Evolutionary conservation across 2,888 invertebrate species (phyloP).

Genomic region (Caenorhabditis sp.): DNA sequence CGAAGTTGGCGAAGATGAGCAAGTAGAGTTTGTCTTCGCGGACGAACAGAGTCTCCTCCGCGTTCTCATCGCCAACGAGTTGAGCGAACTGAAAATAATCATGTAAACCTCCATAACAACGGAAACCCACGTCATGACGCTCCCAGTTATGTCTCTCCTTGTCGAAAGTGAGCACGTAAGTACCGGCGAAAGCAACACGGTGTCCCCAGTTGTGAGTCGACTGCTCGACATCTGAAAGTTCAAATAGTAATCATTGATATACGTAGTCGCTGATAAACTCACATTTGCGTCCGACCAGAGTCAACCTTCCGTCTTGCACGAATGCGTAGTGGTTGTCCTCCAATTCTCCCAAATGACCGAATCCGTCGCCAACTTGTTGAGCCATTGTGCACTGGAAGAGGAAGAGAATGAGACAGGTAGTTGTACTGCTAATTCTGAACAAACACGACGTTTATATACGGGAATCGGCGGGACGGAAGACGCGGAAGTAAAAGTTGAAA

Average conservation of each 20-base stretch:
- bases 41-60: constrained; percentile 59
- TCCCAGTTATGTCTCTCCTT: constrained; percentile 47
- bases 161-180: constrained; percentile 60
- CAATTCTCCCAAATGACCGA: constrained; percentile 14
- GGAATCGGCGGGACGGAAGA: not conserved
- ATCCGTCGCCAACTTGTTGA: constrained; percentile 30
- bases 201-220: constrained; percentile 61
- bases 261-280: no score
- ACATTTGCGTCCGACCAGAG: constrained; percentile 45
- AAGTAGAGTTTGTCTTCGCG: constrained; percentile 53
- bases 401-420: no score
- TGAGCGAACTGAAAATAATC: constrained; percentile 50
- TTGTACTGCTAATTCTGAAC: no score
- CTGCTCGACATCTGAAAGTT: constrained; percentile 58
- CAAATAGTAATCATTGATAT: no score
- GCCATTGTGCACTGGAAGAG: constrained; percentile 25
- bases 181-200: constrained; percentile 60
- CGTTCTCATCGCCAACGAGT: constrained; percentile 59
- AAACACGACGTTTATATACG: constrained; percentile 17
- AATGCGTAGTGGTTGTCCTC: constrained; percentile 24
- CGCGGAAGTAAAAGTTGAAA: constrained; percentile 44
- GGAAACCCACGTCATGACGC: constrained; percentile 46
- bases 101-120: not conserved
- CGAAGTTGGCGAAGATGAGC: constrained; percentile 57
- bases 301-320: constrained; percentile 33